Conservation (phyloP, 2,797 vertebrate species). For the Rhincodon typus region DNA sequence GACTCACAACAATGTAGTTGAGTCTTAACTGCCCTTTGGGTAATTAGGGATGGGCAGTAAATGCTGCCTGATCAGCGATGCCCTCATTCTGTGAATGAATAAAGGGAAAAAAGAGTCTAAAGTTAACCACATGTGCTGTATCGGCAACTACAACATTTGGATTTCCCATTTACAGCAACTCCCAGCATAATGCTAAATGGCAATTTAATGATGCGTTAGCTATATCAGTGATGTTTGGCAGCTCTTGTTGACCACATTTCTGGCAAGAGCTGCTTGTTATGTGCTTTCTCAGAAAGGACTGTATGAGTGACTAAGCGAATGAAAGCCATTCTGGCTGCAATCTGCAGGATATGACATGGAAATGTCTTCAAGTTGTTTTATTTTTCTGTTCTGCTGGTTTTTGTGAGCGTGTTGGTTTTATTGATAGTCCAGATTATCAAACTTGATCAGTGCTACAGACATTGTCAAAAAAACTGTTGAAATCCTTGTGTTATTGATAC, state of each 20-base stretch:
- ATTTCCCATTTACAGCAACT: neutral
- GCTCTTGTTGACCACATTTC: conserved; percentile 22
- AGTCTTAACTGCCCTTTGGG: too few relatives aligned
- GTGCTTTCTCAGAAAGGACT: conserved; percentile 35
- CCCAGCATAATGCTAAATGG: neutral
- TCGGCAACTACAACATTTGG: neutral
- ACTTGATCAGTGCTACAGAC: neutral
- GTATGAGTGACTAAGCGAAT: neutral
- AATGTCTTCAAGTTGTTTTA: neutral
- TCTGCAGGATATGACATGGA: conserved; percentile 3
- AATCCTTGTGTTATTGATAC: neutral
- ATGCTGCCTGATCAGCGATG: too few relatives aligned
- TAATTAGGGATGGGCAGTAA: too few relatives aligned
- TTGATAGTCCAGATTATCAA: neutral
- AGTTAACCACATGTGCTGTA: neutral
- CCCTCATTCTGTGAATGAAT: too few relatives aligned
- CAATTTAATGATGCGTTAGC: neutral
- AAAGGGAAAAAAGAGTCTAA: neutral
- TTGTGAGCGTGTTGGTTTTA: neutral
- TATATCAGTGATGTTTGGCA: neutral
- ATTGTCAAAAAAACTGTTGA: neutral
- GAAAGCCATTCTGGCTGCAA: neutral
- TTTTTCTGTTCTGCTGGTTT: conserved; percentile 16
- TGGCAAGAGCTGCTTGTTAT: neutral
- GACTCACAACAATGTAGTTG: too few relatives aligned